Base-by-base conservation (phyloP, 2,113 vertebrate species). In the Ivindomyrus marchei region DNA sequence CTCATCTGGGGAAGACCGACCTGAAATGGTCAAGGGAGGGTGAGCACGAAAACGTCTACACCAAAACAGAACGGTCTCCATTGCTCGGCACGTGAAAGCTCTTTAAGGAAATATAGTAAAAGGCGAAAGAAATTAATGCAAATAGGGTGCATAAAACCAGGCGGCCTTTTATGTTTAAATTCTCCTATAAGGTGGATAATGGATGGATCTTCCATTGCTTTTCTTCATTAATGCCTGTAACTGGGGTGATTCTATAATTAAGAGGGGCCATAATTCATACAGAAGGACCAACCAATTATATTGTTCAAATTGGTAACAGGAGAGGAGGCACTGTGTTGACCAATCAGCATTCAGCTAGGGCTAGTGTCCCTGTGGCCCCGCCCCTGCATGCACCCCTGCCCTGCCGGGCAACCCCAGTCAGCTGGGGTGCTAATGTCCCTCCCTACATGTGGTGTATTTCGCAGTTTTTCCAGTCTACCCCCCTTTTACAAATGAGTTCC, bases 171-270 rank as follows among this genome's bases (percentile, higher is more conserved):
- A 56, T 56, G 8, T n/a, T 62, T 62, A 62, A 85, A 27, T 58
- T 17, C 47, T 86, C 27, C 11, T 52, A 3, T 13, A 87, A 15
- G 13, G 50, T 31, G 27, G 13, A 27, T 77, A 77, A 17, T 8
- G 6, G 85, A 27, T 8, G 36, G 31, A 87, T 10, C 27, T n/a
- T 89, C 50, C 11, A 3, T 88, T 31, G 2, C 4, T 56, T 0
- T 77, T 36, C 17, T 39, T 42, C 36, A 80, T 19, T 80, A 15
- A 47, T 45, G 39, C 53, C 21, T 45, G 52, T 31, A 11, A 49
- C 89, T 90, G 89, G 91, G 49, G 36, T 91, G 87, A 92, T 80
- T 42, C 17, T 80, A 15, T 80, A 9, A 17, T 42, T 80, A 11
- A n/a, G 24, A 70, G 62, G 8, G 62, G 10, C 62, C 62, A 70